Conservation (phyloP, 2,113 vertebrate species). For the Panthera leo region DNA sequence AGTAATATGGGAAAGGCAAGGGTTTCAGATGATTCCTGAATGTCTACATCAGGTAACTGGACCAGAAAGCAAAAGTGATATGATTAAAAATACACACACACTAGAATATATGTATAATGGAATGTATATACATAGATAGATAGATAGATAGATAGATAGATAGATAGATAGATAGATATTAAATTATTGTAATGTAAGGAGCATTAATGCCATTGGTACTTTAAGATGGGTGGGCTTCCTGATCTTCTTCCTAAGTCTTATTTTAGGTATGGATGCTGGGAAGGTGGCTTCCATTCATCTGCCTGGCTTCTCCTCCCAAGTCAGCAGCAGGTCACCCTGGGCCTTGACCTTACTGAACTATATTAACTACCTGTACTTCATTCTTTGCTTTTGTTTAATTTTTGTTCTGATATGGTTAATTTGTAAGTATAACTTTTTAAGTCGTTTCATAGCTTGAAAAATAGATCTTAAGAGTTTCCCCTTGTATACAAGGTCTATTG, state of each 20-base stretch:
- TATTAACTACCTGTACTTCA: not conserved
- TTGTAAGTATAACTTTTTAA: not conserved
- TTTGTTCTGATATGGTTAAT: slow-evolving; percentile 2
- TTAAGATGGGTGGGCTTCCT: not conserved
- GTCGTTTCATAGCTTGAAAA: slow-evolving; percentile 44
- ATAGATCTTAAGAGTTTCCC: not conserved
- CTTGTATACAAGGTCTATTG: not conserved
- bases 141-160: not conserved
- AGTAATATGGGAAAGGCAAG: not conserved
- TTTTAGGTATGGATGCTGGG: not conserved
- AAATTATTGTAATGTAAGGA: not conserved
- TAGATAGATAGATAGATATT: not conserved
- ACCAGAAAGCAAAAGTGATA: not conserved
- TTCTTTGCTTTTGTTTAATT: not conserved
- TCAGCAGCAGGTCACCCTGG: not conserved
- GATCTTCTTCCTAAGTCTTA: not conserved
- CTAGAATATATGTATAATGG: not conserved
- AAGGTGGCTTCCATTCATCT: no score
- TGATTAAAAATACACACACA: not conserved
- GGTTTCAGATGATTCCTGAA: not conserved
- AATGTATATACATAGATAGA: not conserved
- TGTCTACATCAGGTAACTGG: not conserved
- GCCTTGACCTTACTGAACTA: not conserved
- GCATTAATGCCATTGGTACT: not conserved
- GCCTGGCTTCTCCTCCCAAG: fast-evolving